These are phyloP conservation scores for Cygnus atratus DNA, from an alignment of 2,113 vertebrate species.

Conservation along the genomic window DNA sequence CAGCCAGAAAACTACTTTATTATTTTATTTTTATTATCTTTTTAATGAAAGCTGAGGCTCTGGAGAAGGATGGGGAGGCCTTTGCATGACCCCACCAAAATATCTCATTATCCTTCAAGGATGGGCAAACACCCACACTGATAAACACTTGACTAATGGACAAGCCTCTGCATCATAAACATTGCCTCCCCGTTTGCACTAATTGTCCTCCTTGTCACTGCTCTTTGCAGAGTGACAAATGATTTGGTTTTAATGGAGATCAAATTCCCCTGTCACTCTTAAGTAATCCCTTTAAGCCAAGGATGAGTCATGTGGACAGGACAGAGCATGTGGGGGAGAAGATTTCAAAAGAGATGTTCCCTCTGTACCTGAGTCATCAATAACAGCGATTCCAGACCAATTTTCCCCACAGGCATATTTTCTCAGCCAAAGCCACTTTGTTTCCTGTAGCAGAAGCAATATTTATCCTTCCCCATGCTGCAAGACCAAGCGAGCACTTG, in stretches of 20 bases:
- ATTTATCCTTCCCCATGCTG: conserved; percentile 26
- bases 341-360: rapidly evolving
- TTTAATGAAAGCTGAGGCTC: not conserved
- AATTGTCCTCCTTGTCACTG: not conserved
- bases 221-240: not conserved
- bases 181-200: not conserved
- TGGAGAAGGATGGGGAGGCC: not conserved
- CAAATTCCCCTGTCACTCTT: not conserved
- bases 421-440: not conserved
- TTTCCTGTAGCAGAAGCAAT: conserved; percentile 5
- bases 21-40: not conserved
- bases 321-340: not conserved
- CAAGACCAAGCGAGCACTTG: not conserved
- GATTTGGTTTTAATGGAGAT: not conserved
- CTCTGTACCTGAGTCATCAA: not conserved
- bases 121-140: not conserved
- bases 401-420: not conserved
- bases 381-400: not conserved
- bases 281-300: not conserved
- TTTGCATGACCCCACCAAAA: not conserved
- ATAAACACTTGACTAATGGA: not conserved
- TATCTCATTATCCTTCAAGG: not conserved
- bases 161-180: not conserved
- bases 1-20: not conserved
- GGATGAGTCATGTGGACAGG: not conserved